Evolutionary conservation across 2,888 invertebrate genomes (phyloP), one percentile per base, ranked within the genome.

Genomic region (Troides aeacus): DNA sequence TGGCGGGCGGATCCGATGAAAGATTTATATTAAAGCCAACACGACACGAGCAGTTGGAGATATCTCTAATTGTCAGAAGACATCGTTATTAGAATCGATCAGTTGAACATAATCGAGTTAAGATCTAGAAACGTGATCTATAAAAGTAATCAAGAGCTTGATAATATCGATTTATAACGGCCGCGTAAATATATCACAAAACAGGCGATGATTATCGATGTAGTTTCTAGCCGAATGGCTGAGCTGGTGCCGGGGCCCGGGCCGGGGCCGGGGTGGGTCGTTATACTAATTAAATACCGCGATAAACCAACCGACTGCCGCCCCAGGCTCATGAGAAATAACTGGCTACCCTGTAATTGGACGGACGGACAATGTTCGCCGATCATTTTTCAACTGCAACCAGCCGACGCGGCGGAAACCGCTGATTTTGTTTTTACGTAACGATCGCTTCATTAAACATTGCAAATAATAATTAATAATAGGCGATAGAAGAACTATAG

Each of bases 251-350:
- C 10, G 36, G 53, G 17, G 21, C 59, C 60, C 61, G 70, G 64
- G 39, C 39, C 10, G 36, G 53, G 17, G 21, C 59, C 60, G 64
- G 70, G 64, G 69, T 62, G 18, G 66, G 63, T 70, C 66, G 70
- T 66, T 66, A 63, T 59, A 70, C 70, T 70, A 70, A 70, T 70
- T 70, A 70, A 70, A 70, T 66, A 66, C 66, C 2, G 15, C 66
- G 61, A 70, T 66, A 70, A 67, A 70, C 56, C 62, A 62, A 66
- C 39, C 63, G 53, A 63, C 63, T 64, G 61, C 66, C 42, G 70
- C 70, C 70, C 56, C 60, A 64, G 66, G 66, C 66, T 39, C 53
- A 58, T 63, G 56, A 66, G 70, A 66, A 66, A 66, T 64, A 66
- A 66, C 53, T 59, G 64, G 58, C 62, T 66, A 62, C 63, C 56